Evolutionary conservation across 1,140 invertebrate species (phyloP).

Genomic region (Drosophila ercepeae): DNA sequence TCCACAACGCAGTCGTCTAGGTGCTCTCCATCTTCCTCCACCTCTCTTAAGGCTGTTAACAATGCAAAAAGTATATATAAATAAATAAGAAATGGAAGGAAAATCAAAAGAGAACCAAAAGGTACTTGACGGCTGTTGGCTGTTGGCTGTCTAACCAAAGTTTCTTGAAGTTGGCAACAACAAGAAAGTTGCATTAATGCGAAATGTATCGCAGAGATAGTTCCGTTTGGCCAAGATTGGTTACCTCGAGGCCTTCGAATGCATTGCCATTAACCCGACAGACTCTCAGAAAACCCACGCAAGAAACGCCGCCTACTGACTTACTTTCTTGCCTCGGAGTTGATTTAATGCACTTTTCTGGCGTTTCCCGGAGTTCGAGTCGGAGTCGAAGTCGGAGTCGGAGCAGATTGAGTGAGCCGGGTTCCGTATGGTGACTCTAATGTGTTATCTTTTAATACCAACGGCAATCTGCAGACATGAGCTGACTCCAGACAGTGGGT

Average conservation of each 20-base stretch:
- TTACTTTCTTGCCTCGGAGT: constrained; percentile 47
- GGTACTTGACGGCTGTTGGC: constrained; percentile 22
- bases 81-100: constrained; percentile 1
- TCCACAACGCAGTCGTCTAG: constrained; percentile 26
- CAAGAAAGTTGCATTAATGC: constrained; percentile 42
- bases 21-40: constrained; percentile 21
- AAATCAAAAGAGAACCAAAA: constrained; percentile 1
- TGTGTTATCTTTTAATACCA: constrained; percentile 60
- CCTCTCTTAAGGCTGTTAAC: constrained; percentile 18
- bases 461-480: constrained; percentile 54
- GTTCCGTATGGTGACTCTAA: constrained; percentile 36
- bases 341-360: constrained; percentile 53
- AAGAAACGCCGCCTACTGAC: constrained; percentile 45
- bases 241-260: constrained; percentile 16
- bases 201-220: constrained; percentile 27
- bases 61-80: constrained; percentile 28
- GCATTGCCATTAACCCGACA: constrained; percentile 53
- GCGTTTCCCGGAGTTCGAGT: background rate
- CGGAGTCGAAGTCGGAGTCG: background rate
- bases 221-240: constrained; percentile 39
- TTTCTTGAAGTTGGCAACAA: constrained; percentile 22
- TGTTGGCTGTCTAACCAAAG: constrained; percentile 33
- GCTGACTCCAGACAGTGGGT: constrained; percentile 13
- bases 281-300: constrained; percentile 44
- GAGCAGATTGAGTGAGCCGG: constrained; percentile 34